Evolutionary conservation across 2,797 vertebrate species (phyloP).

Genomic region (Clarias pachynema): DNA sequence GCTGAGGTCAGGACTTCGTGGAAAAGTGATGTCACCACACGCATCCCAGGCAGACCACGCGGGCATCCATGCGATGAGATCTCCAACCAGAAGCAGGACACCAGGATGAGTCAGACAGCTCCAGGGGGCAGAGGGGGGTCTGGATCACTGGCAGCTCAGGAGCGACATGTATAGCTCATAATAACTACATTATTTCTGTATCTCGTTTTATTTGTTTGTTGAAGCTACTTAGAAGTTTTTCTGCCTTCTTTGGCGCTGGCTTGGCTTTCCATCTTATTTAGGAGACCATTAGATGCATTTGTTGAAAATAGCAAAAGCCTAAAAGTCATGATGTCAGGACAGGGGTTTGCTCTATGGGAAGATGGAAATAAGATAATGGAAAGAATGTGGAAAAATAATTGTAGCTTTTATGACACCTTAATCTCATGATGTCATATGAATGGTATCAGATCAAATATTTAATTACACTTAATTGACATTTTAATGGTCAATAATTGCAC

Average conservation of each 20-base stretch:
- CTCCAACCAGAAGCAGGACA: too few species aligned
- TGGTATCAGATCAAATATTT: background rate
- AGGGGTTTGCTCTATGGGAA: background rate
- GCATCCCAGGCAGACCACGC: too few species aligned
- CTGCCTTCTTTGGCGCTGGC: background rate
- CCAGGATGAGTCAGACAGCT: too few species aligned
- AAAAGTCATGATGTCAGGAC: background rate
- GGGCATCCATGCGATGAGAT: too few species aligned
- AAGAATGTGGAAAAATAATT: background rate
- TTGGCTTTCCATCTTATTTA: background rate
- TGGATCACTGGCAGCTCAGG: too few species aligned
- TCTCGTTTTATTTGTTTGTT: background rate
- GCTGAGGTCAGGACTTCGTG: too few species aligned
- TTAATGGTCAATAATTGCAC: background rate
- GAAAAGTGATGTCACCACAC: too few species aligned
- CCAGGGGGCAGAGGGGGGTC: too few species aligned
- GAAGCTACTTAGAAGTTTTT: background rate
- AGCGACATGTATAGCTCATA: too few species aligned
- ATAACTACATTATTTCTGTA: background rate
- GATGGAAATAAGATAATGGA: too few species aligned
- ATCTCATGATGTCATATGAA: background rate
- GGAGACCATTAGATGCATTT: background rate
- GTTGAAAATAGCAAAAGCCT: background rate
- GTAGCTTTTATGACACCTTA: background rate
- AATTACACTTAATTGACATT: background rate